phyloP scores from a whole-genome alignment of 2,888 invertebrate genomes.

The Saturnia pavonia region DNA sequence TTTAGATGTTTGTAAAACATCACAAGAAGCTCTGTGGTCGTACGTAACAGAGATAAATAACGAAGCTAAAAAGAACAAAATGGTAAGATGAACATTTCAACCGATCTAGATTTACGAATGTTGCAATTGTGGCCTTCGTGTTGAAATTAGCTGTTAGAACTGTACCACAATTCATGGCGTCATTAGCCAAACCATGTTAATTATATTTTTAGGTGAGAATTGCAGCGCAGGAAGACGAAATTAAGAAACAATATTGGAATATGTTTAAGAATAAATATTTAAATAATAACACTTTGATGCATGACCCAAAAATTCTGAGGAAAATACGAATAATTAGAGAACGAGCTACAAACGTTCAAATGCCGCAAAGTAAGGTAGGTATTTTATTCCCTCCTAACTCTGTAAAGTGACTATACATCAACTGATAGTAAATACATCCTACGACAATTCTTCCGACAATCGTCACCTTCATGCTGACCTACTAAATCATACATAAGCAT shows the following conservation, averaged over 20 bases:
- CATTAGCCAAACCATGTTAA: conserved; percentile 17
- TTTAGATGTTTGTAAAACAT: conserved; percentile 70
- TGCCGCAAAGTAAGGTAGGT: conserved; percentile 72
- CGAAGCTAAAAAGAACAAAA: conserved; percentile 67
- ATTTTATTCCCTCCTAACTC: background rate
- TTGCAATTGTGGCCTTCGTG: conserved; percentile 12
- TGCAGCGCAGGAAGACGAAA: conserved; percentile 73
- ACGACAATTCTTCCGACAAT: too few species aligned
- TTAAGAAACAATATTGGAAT: conserved; percentile 73
- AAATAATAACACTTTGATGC: conserved; percentile 38
- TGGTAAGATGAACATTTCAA: conserved; percentile 49
- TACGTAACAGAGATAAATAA: conserved; percentile 70
- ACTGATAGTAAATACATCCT: too few species aligned
- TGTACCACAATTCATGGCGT: conserved; percentile 20
- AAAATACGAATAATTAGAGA: conserved; percentile 71
- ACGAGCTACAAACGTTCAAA: conserved; percentile 71
- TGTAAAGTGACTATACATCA: background rate
- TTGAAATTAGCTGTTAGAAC: conserved; percentile 18
- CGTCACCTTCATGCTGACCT: too few species aligned
- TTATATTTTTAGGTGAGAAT: conserved; percentile 56
- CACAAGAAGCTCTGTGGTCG: conserved; percentile 71
- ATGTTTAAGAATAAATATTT: conserved; percentile 69
- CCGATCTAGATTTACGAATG: conserved; percentile 20
- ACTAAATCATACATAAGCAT: too few species aligned
- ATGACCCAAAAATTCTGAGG: conserved; percentile 53